Percentiles rank a stretch among this genome's conserved stretches.
Evolutionary conservation across 2,113 vertebrate species (phyloP).

Genomic region (Aegithalos caudatus): DNA sequence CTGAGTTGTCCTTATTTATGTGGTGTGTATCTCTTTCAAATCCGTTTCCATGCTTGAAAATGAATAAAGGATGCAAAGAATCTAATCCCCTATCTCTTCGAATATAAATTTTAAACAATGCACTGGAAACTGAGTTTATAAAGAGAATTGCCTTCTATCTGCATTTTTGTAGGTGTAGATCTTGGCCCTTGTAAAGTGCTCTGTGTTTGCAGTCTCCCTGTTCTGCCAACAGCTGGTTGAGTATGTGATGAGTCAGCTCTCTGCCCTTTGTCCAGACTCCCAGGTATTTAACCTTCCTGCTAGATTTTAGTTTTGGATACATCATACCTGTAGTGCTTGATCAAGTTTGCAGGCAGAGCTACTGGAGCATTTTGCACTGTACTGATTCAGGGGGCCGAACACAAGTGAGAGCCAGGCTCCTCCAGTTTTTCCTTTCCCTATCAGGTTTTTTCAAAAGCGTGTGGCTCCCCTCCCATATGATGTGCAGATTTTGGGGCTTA

Average conservation of each 20-base stretch:
- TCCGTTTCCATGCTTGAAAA: constrained; percentile 25
- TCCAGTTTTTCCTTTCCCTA: not conserved
- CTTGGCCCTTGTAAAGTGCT: not conserved
- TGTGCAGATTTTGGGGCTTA: not conserved
- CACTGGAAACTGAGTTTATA: not conserved
- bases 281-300: not conserved
- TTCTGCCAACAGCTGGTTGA: not conserved
- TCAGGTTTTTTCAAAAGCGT: not conserved
- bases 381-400: not conserved
- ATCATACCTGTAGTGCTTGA: not conserved
- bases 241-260: not conserved
- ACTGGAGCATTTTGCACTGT: not conserved
- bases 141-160: not conserved
- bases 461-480: not conserved
- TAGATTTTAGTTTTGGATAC: not conserved
- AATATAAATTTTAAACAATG: not conserved
- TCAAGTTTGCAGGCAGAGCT: not conserved
- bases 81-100: constrained; percentile 4
- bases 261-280: not conserved
- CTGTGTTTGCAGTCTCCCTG: not conserved
- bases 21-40: constrained; percentile 31
- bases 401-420: not conserved
- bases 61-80: constrained; percentile 51
- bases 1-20: constrained; percentile 46
- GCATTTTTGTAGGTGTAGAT: not conserved